A percentile compares a stretch with the other conserved stretches of the same genome.
Evolutionary conservation across 2,888 invertebrate genomes (phyloP).

Genomic region (Eumerus sabulonum): DNA sequence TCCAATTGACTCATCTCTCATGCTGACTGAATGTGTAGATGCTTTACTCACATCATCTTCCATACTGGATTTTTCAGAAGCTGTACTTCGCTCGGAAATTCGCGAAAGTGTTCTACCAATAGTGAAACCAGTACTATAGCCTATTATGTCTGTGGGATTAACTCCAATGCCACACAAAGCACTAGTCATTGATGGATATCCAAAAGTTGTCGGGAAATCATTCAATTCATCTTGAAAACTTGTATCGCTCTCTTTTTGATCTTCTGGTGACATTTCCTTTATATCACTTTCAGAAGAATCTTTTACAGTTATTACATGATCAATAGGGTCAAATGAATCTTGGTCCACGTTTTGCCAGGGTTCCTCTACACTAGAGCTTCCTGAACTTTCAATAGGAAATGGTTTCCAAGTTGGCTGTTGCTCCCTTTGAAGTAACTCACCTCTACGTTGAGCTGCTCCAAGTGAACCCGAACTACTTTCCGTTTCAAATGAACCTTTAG

Average conservation of each 20-base stretch:
- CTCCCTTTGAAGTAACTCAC: conserved; percentile 82
- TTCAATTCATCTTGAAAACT: conserved; percentile 88
- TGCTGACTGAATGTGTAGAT: conserved; percentile 89
- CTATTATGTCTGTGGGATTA: conserved; percentile 84
- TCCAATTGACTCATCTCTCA: conserved; percentile 90
- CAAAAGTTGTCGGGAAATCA: conserved; percentile 87
- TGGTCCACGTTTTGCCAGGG: conserved; percentile 89
- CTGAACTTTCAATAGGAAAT: conserved; percentile 91
- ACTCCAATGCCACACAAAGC: conserved; percentile 80
- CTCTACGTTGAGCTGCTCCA: conserved; percentile 85
- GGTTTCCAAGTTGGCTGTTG: conserved; percentile 90
- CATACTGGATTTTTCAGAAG: conserved; percentile 92
- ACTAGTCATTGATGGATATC: conserved; percentile 83
- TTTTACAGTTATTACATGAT: conserved; percentile 76
- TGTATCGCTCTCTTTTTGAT: conserved; percentile 81
- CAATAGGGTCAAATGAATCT: conserved; percentile 82
- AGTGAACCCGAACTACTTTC: conserved; percentile 88
- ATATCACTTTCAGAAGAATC: conserved; percentile 77
- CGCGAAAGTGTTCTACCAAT: conserved; percentile 88
- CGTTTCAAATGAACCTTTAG: conserved; percentile 86
- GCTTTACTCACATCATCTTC: conserved; percentile 93
- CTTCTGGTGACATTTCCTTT: conserved; percentile 80
- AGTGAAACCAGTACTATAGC: conserved; percentile 87
- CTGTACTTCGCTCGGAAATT: conserved; percentile 93
- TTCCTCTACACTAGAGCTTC: conserved; percentile 92